Percentiles rank a stretch among this genome's conserved stretches.
Conservation (phyloP, 2,888 invertebrate species). For the Lasioglossum morio region DNA sequence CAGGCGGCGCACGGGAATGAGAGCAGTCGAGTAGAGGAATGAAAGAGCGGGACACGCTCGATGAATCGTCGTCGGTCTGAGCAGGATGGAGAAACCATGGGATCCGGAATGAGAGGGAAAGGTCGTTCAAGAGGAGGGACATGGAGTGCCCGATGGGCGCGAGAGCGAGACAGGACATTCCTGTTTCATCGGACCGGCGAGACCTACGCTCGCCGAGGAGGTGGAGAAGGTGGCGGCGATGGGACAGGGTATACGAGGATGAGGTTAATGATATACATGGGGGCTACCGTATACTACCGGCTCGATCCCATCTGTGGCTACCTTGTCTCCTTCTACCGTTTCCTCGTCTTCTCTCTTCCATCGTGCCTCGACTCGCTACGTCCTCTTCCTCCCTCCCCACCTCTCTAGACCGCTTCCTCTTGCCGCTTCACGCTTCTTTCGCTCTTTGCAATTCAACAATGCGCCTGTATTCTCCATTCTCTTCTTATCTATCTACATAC, state of each 20-base stretch:
- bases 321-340: conserved; percentile 62
- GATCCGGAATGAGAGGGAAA: conserved; percentile 41
- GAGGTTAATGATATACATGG: conserved; percentile 83
- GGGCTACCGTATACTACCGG: conserved; percentile 79
- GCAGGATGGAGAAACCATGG: conserved; percentile 6
- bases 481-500: conserved; percentile 17
- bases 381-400: background rate
- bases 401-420: conserved; percentile 20
- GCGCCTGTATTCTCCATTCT: conserved; percentile 31
- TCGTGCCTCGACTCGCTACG: background rate
- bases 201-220: conserved; percentile 67
- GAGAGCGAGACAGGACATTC: conserved; percentile 68
- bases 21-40: conserved; percentile 45
- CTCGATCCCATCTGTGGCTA: conserved; percentile 79
- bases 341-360: conserved; percentile 13
- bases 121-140: conserved; percentile 18
- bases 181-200: conserved; percentile 76
- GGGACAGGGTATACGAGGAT: conserved; percentile 72
- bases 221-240: conserved; percentile 61
- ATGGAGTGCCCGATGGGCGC: conserved; percentile 21
- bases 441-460: conserved; percentile 65
- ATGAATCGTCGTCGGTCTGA: conserved; percentile 26
- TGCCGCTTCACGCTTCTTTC: conserved; percentile 40
- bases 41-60: conserved; percentile 41
- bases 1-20: conserved; percentile 44